Base-by-base conservation (phyloP, 2,888 invertebrate species). In the Rosalia funebris region DNA sequence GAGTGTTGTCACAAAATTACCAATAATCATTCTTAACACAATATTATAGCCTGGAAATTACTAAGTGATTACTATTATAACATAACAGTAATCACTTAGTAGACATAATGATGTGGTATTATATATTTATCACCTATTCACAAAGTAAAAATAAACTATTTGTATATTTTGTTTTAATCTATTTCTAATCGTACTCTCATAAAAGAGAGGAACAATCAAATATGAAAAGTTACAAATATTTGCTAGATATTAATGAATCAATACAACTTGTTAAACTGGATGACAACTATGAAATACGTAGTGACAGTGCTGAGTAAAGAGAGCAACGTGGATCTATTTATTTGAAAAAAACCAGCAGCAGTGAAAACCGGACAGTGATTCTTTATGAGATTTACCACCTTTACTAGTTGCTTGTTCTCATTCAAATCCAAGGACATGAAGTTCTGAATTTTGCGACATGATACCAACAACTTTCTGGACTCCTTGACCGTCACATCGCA, bases 241-340 rank as follows among this genome's bases (percentile, higher is more conserved):
- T n/a, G n/a, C 25, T 25, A 25, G 25, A 7, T 25, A 7, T 25
- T 25, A 5, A 25, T 5, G 25, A 25, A 34, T 34, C 10, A 48
- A n/a, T n/a, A n/a, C n/a, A n/a, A n/a, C n/a, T 11, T 34, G 12
- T 41, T 31, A 15, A 57, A 44, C 9, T 57, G 52, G 10, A 52
- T 12, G 10, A 32, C 41, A 7, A 53, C 17, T 17, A 53, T 53
- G 10, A 32, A 42, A n/a, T 53, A 53, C 10, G 42, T 42, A 42
- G 53, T 42, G 1, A 16, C 19, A 4, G 53, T 32, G 10, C 17
- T 19, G 15, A 53, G 1, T 7, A 53, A 1, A 31, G 31, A 17
- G 0, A 42, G 16, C 12, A 53, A 12, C 7, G 31, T 53, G 2
- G 32, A 32, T 12, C 32, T 3, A 12, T 42, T 53, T 16, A 53